Conservation (phyloP, 1,140 invertebrate genomes). For the Babylonia areolata region DNA sequence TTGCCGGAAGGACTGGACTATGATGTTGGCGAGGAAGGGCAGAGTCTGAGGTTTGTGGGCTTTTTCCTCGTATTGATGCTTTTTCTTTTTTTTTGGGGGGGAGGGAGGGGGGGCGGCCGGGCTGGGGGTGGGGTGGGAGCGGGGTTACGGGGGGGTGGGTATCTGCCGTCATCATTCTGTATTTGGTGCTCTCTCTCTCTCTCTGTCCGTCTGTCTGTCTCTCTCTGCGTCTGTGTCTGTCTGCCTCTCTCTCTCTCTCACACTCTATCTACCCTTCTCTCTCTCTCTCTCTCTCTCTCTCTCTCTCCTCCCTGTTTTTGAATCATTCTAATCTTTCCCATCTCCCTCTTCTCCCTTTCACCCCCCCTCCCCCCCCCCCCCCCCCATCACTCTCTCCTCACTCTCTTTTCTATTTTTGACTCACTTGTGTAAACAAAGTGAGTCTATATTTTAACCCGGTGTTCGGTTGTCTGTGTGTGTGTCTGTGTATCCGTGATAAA, state of each 20-base stretch:
- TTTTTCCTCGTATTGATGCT: neutral
- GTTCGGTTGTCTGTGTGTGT: too few relatives aligned
- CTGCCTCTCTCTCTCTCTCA: too few relatives aligned
- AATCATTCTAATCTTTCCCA: neutral
- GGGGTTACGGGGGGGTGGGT: neutral
- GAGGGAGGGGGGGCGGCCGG: too few relatives aligned
- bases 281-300: slow-evolving; percentile 16
- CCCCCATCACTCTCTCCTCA: neutral
- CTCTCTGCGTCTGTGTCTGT: too few relatives aligned
- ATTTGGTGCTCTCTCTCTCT: too few relatives aligned
- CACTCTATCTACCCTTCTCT: too few relatives aligned
- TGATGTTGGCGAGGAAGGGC: slow-evolving; percentile 42
- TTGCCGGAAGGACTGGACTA: slow-evolving; percentile 35
- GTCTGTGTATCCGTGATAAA: too few relatives aligned
- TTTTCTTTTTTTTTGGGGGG: too few relatives aligned
- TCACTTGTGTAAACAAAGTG: too few relatives aligned
- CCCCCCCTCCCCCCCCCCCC: neutral
- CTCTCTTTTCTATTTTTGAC: neutral
- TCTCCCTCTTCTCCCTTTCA: neutral
- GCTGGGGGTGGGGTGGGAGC: neutral
- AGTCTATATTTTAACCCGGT: too few relatives aligned
- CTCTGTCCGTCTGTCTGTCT: too few relatives aligned
- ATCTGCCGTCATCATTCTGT: neutral
- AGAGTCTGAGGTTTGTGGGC: slow-evolving; percentile 38
- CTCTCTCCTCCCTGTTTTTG: neutral